phyloP scores from a whole-genome alignment of 1,140 invertebrate species.

The Neodiprion pinetum region DNA sequence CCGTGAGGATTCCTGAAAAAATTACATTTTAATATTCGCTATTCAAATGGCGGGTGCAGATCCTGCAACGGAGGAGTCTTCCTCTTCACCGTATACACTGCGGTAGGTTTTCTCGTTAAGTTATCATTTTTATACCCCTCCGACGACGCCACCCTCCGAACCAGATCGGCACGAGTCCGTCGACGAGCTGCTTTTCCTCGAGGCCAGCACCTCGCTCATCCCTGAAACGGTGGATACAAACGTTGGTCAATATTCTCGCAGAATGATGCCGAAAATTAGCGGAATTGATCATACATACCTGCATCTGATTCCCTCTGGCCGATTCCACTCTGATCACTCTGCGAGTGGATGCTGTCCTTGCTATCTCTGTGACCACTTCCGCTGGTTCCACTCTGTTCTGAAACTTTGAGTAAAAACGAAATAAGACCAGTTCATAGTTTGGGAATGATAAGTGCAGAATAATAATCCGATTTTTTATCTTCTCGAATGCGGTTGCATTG shows the following conservation, averaged over 20 bases:
- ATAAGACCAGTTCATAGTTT: not conserved
- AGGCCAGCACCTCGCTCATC: slow-evolving; percentile 56
- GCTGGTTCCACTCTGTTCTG: slow-evolving; percentile 55
- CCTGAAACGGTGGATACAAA: slow-evolving; percentile 41
- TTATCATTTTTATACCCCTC: slow-evolving; percentile 49
- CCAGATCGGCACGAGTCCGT: slow-evolving; percentile 69
- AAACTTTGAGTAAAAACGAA: slow-evolving; percentile 14
- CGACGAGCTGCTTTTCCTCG: slow-evolving; percentile 69
- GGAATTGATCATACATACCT: slow-evolving; percentile 36
- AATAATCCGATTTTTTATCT: not conserved
- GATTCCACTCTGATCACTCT: slow-evolving; percentile 43
- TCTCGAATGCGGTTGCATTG: too few species aligned
- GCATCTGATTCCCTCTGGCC: slow-evolving; percentile 51
- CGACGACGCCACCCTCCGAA: slow-evolving; percentile 61
- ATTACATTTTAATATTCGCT: not conserved
- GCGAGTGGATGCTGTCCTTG: slow-evolving; percentile 58
- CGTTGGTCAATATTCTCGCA: slow-evolving; percentile 27
- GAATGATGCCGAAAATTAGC: slow-evolving; percentile 35
- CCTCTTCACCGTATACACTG: not conserved
- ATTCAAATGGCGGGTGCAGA: slow-evolving; percentile 13
- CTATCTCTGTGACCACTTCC: slow-evolving; percentile 55
- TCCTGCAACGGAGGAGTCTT: not conserved
- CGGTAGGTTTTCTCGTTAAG: too few species aligned
- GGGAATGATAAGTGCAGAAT: not conserved
- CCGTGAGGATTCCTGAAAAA: slow-evolving; percentile 53